Percentiles rank a stretch among this genome's conserved stretches.
These are phyloP conservation scores for Ptychobarbus kaznakovi DNA, from an alignment of 2,797 vertebrate genomes.

Conservation along the genomic window DNA sequence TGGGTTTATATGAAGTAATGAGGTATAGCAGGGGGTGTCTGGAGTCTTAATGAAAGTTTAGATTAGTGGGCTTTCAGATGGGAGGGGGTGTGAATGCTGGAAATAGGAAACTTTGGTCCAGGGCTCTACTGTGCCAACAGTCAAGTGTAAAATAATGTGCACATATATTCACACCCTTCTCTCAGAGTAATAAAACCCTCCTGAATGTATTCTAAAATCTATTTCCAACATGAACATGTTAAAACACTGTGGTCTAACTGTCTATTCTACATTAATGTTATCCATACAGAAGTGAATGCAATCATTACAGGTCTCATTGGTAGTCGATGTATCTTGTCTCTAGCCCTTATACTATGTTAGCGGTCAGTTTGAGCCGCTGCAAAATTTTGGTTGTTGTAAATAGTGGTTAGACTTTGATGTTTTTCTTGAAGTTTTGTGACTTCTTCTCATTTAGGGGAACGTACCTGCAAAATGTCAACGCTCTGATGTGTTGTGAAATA, in stretches of 20 bases:
- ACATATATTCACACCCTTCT: not conserved
- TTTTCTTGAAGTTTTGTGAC: not conserved
- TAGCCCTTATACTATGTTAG: not conserved
- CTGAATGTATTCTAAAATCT: not conserved
- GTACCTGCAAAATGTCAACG: not conserved
- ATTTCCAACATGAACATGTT: not conserved
- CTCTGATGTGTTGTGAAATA: not conserved
- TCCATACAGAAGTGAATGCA: not conserved
- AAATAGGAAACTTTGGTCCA: conserved; percentile 10
- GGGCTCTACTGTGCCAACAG: not conserved
- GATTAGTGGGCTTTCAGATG: not conserved
- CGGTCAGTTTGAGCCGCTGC: not conserved
- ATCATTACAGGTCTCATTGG: not conserved
- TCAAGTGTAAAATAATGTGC: conserved; percentile 1
- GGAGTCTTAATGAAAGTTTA: conserved; percentile 43
- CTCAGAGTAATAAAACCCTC: not conserved
- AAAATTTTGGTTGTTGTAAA: not conserved
- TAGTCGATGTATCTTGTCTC: not conserved
- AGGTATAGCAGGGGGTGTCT: conserved; percentile 37
- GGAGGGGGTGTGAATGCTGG: conserved; percentile 29
- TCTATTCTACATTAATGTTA: not conserved
- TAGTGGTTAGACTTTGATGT: not conserved
- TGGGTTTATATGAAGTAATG: conserved; percentile 23
- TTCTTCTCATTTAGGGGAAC: not conserved
- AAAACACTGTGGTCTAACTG: not conserved